Evolutionary conservation across 2,797 vertebrate genomes (phyloP).

Genomic region (Emys orbicularis): DNA sequence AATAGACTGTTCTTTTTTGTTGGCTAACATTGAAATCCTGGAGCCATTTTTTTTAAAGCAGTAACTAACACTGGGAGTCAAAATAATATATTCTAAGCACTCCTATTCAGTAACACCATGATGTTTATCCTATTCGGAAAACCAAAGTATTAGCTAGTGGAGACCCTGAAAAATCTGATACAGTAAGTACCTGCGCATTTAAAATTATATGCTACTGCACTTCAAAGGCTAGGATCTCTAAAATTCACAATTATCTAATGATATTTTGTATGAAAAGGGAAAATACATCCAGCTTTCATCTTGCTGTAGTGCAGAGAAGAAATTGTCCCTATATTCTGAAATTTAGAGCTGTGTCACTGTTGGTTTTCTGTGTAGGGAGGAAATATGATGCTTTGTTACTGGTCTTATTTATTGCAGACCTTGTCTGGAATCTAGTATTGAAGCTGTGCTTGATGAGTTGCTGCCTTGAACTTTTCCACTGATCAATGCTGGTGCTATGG

Average conservation of each 20-base stretch:
- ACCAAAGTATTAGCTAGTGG: not conserved
- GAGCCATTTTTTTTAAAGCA: conserved; percentile 60
- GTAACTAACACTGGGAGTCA: conserved; percentile 42
- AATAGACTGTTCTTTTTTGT: conserved; percentile 77
- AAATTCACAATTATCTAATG: conserved; percentile 55
- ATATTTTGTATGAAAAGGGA: conserved; percentile 61
- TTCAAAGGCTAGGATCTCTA: conserved; percentile 56
- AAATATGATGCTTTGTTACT: conserved; percentile 83
- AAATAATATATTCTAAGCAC: conserved; percentile 65
- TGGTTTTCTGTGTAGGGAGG: conserved; percentile 80
- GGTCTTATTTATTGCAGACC: conserved; percentile 85
- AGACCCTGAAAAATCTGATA: conserved; percentile 43
- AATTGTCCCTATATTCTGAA: conserved; percentile 72
- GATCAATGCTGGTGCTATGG: conserved; percentile 82
- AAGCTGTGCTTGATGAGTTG: conserved; percentile 85
- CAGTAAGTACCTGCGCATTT: conserved; percentile 42
- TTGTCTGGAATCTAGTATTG: conserved; percentile 83
- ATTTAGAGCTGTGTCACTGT: conserved; percentile 77
- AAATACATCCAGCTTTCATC: conserved; percentile 61
- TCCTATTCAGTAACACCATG: not conserved
- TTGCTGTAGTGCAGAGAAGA: conserved; percentile 48
- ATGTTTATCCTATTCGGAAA: conserved; percentile 3
- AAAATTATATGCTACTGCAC: conserved; percentile 49
- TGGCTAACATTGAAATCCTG: conserved; percentile 72
- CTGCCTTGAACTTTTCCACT: conserved; percentile 86